Conservation (phyloP, 2,113 vertebrate genomes). For the Okapia johnstoni region DNA sequence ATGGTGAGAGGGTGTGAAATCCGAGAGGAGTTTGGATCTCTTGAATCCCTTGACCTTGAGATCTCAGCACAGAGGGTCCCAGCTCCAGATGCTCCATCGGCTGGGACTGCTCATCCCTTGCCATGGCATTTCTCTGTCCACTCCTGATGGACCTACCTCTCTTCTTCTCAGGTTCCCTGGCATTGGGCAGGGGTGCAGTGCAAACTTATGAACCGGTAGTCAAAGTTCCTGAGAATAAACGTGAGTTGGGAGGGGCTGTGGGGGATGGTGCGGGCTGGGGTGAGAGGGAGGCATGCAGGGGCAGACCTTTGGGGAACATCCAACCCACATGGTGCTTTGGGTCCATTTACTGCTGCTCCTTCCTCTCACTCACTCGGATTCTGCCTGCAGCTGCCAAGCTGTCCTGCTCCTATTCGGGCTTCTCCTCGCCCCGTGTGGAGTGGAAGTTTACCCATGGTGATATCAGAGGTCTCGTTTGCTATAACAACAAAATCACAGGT, state of each 20-base stretch:
- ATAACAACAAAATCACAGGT: conserved; percentile 70
- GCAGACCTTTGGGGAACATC: neutral
- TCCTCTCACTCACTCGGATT: neutral
- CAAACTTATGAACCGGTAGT: neutral
- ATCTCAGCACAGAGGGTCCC: neutral
- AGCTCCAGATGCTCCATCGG: neutral
- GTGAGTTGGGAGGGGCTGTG: conserved; percentile 56
- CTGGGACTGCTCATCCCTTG: neutral
- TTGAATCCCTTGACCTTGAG: neutral
- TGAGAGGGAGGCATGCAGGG: neutral
- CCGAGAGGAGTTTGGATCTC: neutral
- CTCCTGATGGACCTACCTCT: neutral
- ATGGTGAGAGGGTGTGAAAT: neutral
- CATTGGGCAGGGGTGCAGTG: conserved; percentile 10
- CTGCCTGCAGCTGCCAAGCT: conserved; percentile 54
- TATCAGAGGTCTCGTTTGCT: conserved; percentile 65
- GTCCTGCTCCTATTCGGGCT: conserved; percentile 62
- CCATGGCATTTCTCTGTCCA: neutral
- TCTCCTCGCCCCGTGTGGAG: conserved; percentile 68
- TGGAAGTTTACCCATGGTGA: conserved; percentile 77
- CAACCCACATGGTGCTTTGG: neutral
- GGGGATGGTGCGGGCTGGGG: neutral
- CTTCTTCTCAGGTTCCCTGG: conserved; percentile 21
- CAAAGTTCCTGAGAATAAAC: conserved; percentile 47
- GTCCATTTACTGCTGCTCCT: neutral